These are phyloP conservation scores for Lasiurus borealis DNA, from an alignment of 2,113 vertebrate genomes.

Conservation along the genomic window DNA sequence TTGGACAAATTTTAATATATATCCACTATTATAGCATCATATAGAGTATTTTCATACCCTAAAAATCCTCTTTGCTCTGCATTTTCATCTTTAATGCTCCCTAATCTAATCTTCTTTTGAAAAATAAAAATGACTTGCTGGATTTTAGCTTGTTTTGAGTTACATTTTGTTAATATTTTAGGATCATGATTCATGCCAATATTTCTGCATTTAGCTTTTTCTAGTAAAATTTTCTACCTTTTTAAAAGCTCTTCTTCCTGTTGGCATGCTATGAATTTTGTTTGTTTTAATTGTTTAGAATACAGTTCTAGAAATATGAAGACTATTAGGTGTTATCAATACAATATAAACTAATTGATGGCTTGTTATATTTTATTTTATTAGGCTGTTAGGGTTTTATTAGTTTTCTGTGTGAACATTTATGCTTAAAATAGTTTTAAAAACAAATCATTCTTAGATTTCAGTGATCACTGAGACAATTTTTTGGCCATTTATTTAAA, in stretches of 20 bases:
- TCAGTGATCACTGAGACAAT: background rate
- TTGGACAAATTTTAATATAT: background rate
- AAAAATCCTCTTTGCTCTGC: background rate
- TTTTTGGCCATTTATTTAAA: constrained; percentile 44
- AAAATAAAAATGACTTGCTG: background rate
- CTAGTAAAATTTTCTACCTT: background rate
- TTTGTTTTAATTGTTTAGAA: constrained; percentile 26
- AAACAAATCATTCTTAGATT: constrained; percentile 42
- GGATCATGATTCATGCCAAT: background rate
- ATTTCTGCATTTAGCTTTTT: constrained; percentile 10
- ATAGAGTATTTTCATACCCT: background rate
- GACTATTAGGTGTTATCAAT: background rate
- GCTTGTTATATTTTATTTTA: constrained; percentile 57
- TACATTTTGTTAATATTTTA: constrained; percentile 25
- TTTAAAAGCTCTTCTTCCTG: background rate
- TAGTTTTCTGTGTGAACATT: background rate
- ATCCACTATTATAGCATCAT: background rate
- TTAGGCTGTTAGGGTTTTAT: background rate
- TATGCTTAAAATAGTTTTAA: constrained; percentile 19
- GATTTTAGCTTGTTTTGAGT: constrained; percentile 14
- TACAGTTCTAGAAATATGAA: constrained; percentile 11
- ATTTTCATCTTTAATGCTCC: background rate
- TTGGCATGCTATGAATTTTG: background rate
- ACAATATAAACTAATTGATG: constrained; percentile 13
- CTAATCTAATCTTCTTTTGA: background rate